Conservation (phyloP, 2,888 invertebrate species). For the Catocala nupta region DNA sequence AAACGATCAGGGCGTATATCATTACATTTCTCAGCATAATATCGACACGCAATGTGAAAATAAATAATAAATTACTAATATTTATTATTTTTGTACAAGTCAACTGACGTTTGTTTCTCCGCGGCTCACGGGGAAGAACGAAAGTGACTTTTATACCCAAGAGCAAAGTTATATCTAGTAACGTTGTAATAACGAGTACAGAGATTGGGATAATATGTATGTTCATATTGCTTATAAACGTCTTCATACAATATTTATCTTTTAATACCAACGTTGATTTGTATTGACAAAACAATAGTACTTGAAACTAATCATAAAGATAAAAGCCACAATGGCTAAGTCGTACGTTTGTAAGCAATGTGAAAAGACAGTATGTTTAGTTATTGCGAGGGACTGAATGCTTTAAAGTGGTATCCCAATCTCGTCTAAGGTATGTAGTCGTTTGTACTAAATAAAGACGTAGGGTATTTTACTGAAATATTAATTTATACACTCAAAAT, state of each 20-base stretch:
- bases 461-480: no score
- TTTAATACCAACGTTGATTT: no score
- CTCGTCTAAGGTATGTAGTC: conserved; percentile 20
- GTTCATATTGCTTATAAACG: conserved; percentile 38
- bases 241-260: neutral
- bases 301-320: no score
- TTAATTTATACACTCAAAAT: no score
- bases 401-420: conserved; percentile 33
- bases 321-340: neutral
- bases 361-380: conserved; percentile 18
- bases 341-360: conserved; percentile 44
- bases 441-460: conserved; percentile 25
- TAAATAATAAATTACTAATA: conserved; percentile 46
- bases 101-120: conserved; percentile 57
- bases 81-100: conserved; percentile 71
- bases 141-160: conserved; percentile 56
- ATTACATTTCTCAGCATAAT: conserved; percentile 49
- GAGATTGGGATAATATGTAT: conserved; percentile 55
- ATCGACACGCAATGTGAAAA: conserved; percentile 43
- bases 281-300: no score
- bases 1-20: neutral
- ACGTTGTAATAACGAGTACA: conserved; percentile 31
- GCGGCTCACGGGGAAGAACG: conserved; percentile 68
- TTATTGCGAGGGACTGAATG: neutral
- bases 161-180: conserved; percentile 25